Evolutionary conservation across 1,140 invertebrate species (phyloP), one percentile per base, ranked within the genome.

Genomic region (Mesaphorura yosii): DNA sequence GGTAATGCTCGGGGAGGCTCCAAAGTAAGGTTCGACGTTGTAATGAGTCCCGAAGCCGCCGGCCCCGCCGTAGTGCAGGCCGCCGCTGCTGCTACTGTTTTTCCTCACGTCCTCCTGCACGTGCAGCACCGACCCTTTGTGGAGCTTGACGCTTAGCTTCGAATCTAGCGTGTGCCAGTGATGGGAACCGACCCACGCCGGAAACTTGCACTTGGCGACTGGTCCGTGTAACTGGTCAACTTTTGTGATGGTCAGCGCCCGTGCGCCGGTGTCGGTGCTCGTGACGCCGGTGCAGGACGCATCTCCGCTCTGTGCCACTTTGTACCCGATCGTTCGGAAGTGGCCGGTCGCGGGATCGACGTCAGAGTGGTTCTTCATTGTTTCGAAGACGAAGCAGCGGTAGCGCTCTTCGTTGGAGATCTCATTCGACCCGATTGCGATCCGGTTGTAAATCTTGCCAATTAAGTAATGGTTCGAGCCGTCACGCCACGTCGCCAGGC

Each of bases 251-350:
- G 76, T 81, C 76, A 86, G 80, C 2, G 81, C 85, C 17, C 81
- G 70, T 22, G 81, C 83, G 2, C 83, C 84, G 64, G 86, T 83
- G 6, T 75, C 79, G 0, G 85, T 80, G 64, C 83, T 84, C 65
- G 83, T 83, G 25, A 88, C 73, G 5, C 85, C 86, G 67, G 87
- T 87, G 71, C 86, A 90, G 4, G 85, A 87, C 29, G 86, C 86
- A 69, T 89, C 86, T 12, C 86, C 87, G 10, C 10, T 34, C 71
- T 90, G 85, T 0, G 85, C 84, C 45, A 89, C 78, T 61, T 80
- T 77, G 69, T 84, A 86, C 66, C 85, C 68, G 57, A 73, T 70
- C n/a, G 31, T 51, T 6, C 20, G 10, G 5, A 17, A 4, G 29
- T 48, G 46, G 28, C 48, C 48, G 23, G 45, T 7, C 7, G 6